Evolutionary conservation across 2,113 vertebrate genomes (phyloP).

Genomic region (Raja brachyura): DNA sequence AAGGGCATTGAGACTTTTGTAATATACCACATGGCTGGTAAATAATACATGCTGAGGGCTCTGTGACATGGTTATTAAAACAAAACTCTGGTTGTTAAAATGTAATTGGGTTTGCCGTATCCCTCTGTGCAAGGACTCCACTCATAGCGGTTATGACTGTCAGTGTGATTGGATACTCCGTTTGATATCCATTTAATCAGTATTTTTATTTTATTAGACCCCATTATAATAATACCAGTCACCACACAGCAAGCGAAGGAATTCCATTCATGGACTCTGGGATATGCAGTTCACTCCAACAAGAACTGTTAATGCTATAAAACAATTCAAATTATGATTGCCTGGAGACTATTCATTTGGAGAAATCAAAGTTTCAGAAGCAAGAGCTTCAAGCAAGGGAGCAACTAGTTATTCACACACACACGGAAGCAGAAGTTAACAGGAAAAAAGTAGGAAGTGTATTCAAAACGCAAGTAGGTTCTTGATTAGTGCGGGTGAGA

Average conservation of each 20-base stretch:
- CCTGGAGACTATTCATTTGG: background rate
- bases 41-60: background rate
- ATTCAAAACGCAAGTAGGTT: background rate
- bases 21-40: background rate
- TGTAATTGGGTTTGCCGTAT: constrained; percentile 3
- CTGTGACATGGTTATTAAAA: background rate
- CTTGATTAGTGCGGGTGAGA: too few relatives aligned
- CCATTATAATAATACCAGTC: constrained; percentile 2
- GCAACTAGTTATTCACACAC: background rate
- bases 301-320: background rate
- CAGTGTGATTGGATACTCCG: constrained; percentile 8
- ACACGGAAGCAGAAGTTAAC: background rate
- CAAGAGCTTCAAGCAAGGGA: too few relatives aligned
- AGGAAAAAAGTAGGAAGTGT: background rate
- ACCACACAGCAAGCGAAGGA: background rate
- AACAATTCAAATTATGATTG: background rate
- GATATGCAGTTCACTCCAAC: background rate
- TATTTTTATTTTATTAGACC: constrained; percentile 1
- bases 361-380: background rate
- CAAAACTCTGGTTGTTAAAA: background rate
- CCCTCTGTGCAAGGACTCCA: background rate
- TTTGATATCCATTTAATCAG: constrained; percentile 8
- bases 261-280: background rate
- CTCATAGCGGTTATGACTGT: background rate
- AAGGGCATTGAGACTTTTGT: background rate